Percentiles rank a stretch among this genome's conserved stretches.
These are phyloP conservation scores for Pachypanchax playfairii DNA, from an alignment of 2,113 vertebrate species.

Conservation along the genomic window DNA sequence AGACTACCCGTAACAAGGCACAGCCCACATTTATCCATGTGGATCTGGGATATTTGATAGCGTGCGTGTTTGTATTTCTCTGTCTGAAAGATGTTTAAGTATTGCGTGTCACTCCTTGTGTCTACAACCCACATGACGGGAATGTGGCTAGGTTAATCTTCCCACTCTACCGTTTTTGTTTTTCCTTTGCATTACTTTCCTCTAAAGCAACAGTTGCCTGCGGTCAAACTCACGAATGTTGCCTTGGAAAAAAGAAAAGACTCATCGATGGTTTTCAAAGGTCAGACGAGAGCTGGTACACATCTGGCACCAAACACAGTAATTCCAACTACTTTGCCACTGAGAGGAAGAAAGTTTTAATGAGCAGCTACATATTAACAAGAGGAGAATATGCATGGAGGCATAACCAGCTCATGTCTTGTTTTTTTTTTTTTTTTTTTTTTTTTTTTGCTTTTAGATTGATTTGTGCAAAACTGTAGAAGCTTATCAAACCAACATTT, in stretches of 20 bases:
- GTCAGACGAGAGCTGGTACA: not conserved
- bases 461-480: not conserved
- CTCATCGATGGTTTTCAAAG: not conserved
- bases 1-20: not conserved
- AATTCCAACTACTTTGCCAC: too few species aligned
- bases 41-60: not conserved
- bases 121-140: slow-evolving; percentile 1
- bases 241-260: not conserved
- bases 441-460: not conserved
- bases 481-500: not conserved
- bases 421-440: not conserved
- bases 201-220: not conserved
- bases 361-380: not conserved
- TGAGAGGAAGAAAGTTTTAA: not conserved
- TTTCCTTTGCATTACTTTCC: slow-evolving; percentile 8
- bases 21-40: not conserved
- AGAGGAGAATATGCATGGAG: not conserved
- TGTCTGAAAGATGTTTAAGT: slow-evolving; percentile 5
- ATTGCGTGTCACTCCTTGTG: not conserved
- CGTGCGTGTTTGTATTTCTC: not conserved
- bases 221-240: not conserved
- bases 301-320: not conserved
- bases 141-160: slow-evolving; percentile 2
- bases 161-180: not conserved
- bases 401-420: not conserved